phyloP scores from a whole-genome alignment of 2,113 vertebrate genomes.

The Phrynosoma blainvillii region DNA sequence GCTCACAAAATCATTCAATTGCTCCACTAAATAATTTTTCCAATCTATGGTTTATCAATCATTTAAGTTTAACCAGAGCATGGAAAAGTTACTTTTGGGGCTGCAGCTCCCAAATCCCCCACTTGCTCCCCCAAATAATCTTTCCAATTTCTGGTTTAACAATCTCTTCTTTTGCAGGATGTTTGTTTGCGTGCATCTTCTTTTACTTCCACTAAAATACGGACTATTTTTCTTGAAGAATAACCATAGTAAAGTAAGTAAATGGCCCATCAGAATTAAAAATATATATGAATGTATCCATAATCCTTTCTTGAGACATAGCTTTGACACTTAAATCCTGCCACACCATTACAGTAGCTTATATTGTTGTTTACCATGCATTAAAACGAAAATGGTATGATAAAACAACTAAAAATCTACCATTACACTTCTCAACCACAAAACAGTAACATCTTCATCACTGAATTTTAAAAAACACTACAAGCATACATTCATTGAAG shows the following conservation, averaged over 20 bases:
- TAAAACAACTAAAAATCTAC: neutral
- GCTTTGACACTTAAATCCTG: neutral
- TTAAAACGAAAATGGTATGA: neutral
- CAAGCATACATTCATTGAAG: neutral
- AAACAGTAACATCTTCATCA: neutral
- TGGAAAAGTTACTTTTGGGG: no score
- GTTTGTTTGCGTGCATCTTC: neutral
- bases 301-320: neutral
- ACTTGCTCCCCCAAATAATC: no score
- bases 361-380: neutral
- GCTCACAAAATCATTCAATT: no score
- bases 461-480: neutral
- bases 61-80: no score
- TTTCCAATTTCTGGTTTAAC: neutral
- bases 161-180: neutral
- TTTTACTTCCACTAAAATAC: slow-evolving; percentile 40
- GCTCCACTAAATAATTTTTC: no score
- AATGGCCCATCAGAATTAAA: neutral
- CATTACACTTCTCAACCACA: neutral
- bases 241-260: slow-evolving; percentile 23
- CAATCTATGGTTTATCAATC: no score
- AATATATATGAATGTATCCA: neutral
- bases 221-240: slow-evolving; percentile 56
- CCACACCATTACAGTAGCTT: neutral
- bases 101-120: no score